Evolutionary conservation across 1,140 invertebrate species (phyloP), one percentile per base, ranked within the genome.

Genomic region (Pentalonia nigronervosa): DNA sequence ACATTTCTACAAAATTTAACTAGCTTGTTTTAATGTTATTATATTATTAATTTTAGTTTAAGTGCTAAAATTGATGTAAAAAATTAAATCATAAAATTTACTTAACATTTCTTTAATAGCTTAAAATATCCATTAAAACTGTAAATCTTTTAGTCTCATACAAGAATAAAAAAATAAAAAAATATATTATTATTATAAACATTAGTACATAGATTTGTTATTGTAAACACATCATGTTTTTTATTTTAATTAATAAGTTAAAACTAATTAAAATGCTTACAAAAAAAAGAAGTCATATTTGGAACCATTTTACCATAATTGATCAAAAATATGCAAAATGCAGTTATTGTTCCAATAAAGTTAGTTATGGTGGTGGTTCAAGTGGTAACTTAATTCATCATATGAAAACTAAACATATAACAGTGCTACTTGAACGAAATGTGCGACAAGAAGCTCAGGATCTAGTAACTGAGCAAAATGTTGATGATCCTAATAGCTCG

Each of bases 281-380:
- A 47, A 47, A 86, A 86, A 86, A 86, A 47, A 86, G 41, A 47
- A 86, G 84, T 34, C 17, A 17, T 23, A n/a, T 86, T 34, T 86
- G 84, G 84, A 86, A 86, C 7, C 25, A 86, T 86, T 86, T 86
- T 23, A 86, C 84, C 2, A 45, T 30, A 45, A 23, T 86, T 4
- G 41, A 86, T 34, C 0, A 23, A 86, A 7, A 47, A 34, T 86
- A 86, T 86, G 84, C 84, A 23, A 86, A 86, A 86, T 86, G 41
- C n/a, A 86, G 25, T 86, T 86, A 47, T 86, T 86, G 41, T 45
- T 47, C 84, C 9, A 23, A 8, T 34, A 47, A 86, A 86, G 45
- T 86, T n/a, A 84, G 83, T 45, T 84, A 84, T 84, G 83, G 83
- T 84, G 83, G 83, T 84, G 83, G 41, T 45, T 84, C 83, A 45